A percentile compares a stretch with the other conserved stretches of the same genome.
Conservation (phyloP, 1,140 invertebrate species). For the Nasonia longicornis region DNA sequence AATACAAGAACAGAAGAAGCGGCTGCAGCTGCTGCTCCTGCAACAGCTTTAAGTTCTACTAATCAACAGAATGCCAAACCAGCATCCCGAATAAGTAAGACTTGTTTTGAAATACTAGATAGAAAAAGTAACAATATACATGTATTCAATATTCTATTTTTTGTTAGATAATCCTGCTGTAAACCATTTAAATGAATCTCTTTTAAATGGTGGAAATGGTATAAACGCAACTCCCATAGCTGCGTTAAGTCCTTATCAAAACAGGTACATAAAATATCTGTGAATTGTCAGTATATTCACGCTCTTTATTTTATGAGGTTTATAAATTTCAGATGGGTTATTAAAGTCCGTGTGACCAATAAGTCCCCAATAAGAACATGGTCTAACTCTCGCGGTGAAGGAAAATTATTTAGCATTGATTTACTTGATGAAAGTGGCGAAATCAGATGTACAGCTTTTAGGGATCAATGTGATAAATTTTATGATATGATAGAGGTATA, state of each 20-base stretch:
- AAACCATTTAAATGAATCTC: constrained; percentile 47
- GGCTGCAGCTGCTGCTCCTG: neutral
- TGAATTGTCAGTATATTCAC: constrained; percentile 10
- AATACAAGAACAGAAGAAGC: constrained; percentile 29
- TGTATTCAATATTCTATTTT: neutral
- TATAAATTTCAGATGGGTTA: constrained; percentile 81
- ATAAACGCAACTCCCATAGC: constrained; percentile 75
- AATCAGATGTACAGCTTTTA: constrained; percentile 95
- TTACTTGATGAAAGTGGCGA: constrained; percentile 94
- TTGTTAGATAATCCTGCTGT: neutral
- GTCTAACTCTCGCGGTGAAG: constrained; percentile 92
- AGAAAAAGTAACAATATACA: neutral
- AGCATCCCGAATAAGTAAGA: constrained; percentile 1
- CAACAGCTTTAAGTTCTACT: constrained; percentile 46
- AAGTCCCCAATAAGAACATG: constrained; percentile 88
- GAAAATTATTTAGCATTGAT: constrained; percentile 94
- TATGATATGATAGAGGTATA: constrained; percentile 89
- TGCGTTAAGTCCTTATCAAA: constrained; percentile 90
- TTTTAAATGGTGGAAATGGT: constrained; percentile 40
- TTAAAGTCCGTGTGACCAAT: constrained; percentile 88
- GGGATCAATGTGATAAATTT: constrained; percentile 89
- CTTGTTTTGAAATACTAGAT: neutral
- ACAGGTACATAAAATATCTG: constrained; percentile 72
- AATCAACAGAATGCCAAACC: constrained; percentile 24
- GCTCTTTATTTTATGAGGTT: constrained; percentile 15